Evolutionary conservation across 2,797 vertebrate species (phyloP).

Genomic region (Alca torda): DNA sequence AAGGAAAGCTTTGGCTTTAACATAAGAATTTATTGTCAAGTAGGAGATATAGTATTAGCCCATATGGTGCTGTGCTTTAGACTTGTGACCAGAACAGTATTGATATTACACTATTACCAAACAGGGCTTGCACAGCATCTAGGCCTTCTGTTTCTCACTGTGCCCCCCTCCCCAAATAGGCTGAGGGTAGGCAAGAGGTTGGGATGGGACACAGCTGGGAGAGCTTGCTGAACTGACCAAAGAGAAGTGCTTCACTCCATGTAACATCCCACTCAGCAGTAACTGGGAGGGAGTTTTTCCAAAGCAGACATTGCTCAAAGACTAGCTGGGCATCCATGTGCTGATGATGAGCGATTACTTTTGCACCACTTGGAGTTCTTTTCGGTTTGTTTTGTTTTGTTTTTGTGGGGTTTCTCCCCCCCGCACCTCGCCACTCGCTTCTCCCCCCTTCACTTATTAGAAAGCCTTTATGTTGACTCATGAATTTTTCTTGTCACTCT

Average conservation of each 20-base stretch:
- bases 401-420: not conserved
- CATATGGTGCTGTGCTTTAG: fast-evolving
- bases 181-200: not conserved
- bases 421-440: fast-evolving
- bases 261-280: not conserved
- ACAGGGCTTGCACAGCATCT: not conserved
- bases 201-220: not conserved
- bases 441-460: not conserved
- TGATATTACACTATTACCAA: not conserved
- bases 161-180: not conserved
- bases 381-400: not conserved
- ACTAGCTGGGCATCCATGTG: not conserved
- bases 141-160: not conserved
- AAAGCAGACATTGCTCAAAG: not conserved
- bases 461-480: not conserved
- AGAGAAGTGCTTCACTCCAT: not conserved
- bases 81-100: not conserved
- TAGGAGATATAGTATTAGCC: not conserved
- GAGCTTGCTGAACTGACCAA: not conserved
- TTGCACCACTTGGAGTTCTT: not conserved
- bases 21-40: not conserved
- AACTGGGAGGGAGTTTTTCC: not conserved
- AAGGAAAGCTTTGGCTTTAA: not conserved
- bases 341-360: not conserved
- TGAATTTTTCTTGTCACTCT: not conserved